Percentiles rank a stretch among this genome's conserved stretches.
These are phyloP conservation scores for Rousettus leschenaultii DNA, from an alignment of 2,113 vertebrate genomes.

Conservation along the genomic window DNA sequence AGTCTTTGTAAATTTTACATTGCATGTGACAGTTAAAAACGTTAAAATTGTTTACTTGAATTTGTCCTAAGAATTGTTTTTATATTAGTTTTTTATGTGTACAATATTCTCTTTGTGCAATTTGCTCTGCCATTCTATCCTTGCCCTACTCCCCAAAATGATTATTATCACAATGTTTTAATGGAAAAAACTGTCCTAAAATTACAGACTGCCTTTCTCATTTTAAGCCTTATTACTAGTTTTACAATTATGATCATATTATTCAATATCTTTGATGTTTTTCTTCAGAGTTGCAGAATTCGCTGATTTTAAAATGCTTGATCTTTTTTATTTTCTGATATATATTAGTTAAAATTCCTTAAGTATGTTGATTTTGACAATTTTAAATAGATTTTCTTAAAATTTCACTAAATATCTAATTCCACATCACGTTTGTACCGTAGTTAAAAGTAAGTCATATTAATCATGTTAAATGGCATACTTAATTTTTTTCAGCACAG, in stretches of 20 bases:
- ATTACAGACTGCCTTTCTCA: not conserved
- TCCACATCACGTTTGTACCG: not conserved
- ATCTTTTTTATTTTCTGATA: constrained; percentile 43
- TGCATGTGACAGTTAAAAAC: not conserved
- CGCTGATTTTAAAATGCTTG: not conserved
- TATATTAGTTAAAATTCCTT: constrained; percentile 53
- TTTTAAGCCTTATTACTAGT: not conserved
- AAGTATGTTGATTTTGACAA: constrained; percentile 2
- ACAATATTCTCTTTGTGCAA: not conserved
- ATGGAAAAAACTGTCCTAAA: not conserved
- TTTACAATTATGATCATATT: not conserved
- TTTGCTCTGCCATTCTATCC: not conserved
- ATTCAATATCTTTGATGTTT: not conserved
- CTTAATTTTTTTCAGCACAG: constrained; percentile 87
- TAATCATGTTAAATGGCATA: constrained; percentile 45
- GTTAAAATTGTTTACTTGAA: not conserved
- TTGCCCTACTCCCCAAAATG: not conserved
- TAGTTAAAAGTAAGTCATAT: not conserved
- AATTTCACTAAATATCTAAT: not conserved
- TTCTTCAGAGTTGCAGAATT: not conserved
- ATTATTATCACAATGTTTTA: not conserved
- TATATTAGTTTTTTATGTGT: not conserved
- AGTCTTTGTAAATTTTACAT: constrained; percentile 32
- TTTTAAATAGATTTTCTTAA: constrained; percentile 6
- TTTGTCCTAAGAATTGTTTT: not conserved